Conservation (phyloP, 2,888 invertebrate species). For the Aquatica leii region DNA sequence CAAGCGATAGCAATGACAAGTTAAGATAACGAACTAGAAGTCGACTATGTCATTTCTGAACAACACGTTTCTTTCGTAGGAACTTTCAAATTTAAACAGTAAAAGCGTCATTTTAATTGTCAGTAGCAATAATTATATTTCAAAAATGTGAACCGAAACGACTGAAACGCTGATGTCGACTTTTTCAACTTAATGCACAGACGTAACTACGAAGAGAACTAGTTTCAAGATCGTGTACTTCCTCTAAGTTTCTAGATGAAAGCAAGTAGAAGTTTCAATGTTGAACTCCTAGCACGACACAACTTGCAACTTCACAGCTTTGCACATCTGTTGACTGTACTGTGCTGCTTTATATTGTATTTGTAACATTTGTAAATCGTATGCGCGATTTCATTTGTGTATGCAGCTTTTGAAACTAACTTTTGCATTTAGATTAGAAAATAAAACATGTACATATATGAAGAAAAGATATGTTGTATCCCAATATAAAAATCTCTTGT, state of each 20-base stretch:
- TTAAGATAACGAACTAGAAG: constrained; percentile 33
- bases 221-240: constrained; percentile 16
- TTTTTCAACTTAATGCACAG: constrained; percentile 18
- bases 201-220: constrained; percentile 11
- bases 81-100: constrained; percentile 28
- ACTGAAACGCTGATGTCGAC: constrained; percentile 28
- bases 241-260: constrained; percentile 23
- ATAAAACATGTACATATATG: constrained; percentile 21
- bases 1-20: constrained; percentile 34
- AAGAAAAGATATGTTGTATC: constrained; percentile 15
- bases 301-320: constrained; percentile 43
- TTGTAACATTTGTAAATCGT: constrained; percentile 43
- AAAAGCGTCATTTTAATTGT: constrained; percentile 39
- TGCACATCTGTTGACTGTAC: constrained; percentile 49
- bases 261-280: constrained; percentile 17
- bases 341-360: constrained; percentile 43
- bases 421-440: constrained; percentile 25
- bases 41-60: constrained; percentile 30
- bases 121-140: constrained; percentile 35
- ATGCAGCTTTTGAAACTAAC: constrained; percentile 25
- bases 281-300: constrained; percentile 13
- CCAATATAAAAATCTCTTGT: neutral
- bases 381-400: constrained; percentile 42
- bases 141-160: constrained; percentile 34
- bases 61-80: constrained; percentile 28